Evolutionary conservation across 2,888 invertebrate genomes (phyloP).

Genomic region (Plagodis dolabraria): DNA sequence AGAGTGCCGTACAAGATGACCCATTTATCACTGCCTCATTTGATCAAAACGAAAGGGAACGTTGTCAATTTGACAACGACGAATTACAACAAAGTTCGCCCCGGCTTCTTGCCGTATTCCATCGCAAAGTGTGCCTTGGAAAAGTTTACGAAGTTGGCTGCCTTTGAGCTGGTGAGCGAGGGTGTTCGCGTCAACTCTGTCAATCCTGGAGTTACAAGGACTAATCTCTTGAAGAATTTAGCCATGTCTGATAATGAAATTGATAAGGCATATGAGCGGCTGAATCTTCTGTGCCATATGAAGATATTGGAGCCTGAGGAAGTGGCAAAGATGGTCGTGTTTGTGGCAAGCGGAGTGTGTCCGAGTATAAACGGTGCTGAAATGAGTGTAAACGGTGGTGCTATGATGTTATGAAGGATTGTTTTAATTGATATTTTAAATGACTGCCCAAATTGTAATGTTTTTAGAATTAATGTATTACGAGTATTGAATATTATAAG

Average conservation of each 20-base stretch:
- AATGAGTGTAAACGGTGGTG: conserved; percentile 38
- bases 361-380: conserved; percentile 58
- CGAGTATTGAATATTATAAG: no score
- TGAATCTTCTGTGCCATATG: conserved; percentile 32
- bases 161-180: conserved; percentile 49
- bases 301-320: conserved; percentile 54
- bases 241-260: conserved; percentile 49
- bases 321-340: conserved; percentile 58
- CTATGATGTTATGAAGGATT: conserved; percentile 14
- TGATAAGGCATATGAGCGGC: conserved; percentile 33
- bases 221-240: conserved; percentile 48
- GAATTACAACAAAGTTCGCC: conserved; percentile 83
- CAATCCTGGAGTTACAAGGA: conserved; percentile 51
- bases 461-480: no score
- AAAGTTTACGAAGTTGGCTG: conserved; percentile 53
- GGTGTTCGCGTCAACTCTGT: conserved; percentile 57
- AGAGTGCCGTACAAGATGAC: conserved; percentile 90
- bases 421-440: no score
- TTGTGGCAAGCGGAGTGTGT: conserved; percentile 56
- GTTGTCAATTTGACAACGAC: conserved; percentile 96
- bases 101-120: conserved; percentile 51
- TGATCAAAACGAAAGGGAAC: conserved; percentile 90
- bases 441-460: no score
- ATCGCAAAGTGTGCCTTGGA: conserved; percentile 54
- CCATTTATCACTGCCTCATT: conserved; percentile 90